phyloP scores from a whole-genome alignment of 2,113 vertebrate genomes.

The Bucco capensis region DNA sequence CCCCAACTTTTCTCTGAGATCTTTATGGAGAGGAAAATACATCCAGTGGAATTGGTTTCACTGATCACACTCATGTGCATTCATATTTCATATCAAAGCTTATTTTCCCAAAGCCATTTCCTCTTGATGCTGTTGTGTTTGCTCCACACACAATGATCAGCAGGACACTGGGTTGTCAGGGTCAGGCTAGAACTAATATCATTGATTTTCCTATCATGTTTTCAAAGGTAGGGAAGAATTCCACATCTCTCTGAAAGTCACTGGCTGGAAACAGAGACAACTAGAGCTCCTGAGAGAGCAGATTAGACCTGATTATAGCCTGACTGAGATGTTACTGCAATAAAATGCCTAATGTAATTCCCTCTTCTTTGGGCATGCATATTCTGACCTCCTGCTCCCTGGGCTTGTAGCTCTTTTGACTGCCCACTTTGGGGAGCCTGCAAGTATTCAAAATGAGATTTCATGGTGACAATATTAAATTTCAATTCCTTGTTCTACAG shows the following conservation, averaged over 20 bases:
- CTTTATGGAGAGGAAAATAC: conserved; percentile 9
- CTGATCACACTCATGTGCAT: not conserved
- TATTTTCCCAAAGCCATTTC: conserved; percentile 16
- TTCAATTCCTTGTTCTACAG: not conserved
- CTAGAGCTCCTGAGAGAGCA: conserved; percentile 60
- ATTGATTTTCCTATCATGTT: conserved; percentile 60
- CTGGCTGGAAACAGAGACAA: conserved; percentile 52
- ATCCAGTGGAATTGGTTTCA: not conserved
- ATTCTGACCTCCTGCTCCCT: not conserved
- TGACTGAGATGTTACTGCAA: conserved; percentile 64
- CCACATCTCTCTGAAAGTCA: conserved; percentile 51
- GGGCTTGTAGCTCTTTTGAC: not conserved
- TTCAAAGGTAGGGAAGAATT: conserved; percentile 62
- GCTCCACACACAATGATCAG: conserved; percentile 19
- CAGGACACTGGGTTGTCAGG: conserved; percentile 19
- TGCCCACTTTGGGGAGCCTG: not conserved
- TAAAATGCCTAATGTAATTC: conserved; percentile 52
- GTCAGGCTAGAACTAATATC: conserved; percentile 46
- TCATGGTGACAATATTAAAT: not conserved
- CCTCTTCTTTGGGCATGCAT: not conserved
- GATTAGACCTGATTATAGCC: conserved; percentile 68
- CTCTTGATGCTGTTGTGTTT: conserved; percentile 32
- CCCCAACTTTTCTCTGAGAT: conserved; percentile 1
- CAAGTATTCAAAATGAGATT: not conserved
- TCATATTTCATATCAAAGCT: conserved; percentile 43